Conservation (phyloP, 2,888 invertebrate species). For the Aelia acuminata region DNA sequence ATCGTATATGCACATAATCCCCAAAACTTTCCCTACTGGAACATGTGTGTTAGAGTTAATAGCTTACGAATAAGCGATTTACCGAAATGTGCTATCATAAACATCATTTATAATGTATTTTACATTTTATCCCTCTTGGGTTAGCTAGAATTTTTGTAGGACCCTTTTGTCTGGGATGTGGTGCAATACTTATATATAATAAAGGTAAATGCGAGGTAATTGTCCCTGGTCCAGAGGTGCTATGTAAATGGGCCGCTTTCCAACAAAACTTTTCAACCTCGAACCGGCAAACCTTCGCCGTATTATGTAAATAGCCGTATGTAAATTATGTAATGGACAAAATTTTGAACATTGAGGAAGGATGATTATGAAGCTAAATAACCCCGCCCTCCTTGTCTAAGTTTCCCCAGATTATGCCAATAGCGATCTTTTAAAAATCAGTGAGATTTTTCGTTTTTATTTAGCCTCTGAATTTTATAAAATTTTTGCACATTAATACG, state of each 20-base stretch:
- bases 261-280: not conserved
- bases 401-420: not conserved
- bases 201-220: conserved; percentile 11
- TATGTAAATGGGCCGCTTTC: not conserved
- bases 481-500: not conserved
- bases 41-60: not conserved
- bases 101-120: not conserved
- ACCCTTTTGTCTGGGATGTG: not conserved
- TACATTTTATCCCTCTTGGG: not conserved
- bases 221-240: conserved; percentile 8
- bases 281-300: conserved; percentile 5
- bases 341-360: conserved; percentile 42
- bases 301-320: conserved; percentile 35
- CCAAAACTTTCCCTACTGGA: not conserved
- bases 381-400: not conserved
- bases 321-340: conserved; percentile 27
- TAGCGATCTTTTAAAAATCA: not conserved
- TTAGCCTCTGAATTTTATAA: not conserved
- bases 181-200: not conserved
- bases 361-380: conserved; percentile 11
- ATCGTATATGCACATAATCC: not conserved
- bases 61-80: not conserved
- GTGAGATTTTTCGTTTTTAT: not conserved
- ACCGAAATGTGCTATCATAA: not conserved
- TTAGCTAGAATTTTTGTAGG: not conserved